phyloP scores from a whole-genome alignment of 2,888 invertebrate species.

The Rhingia rostrata region DNA sequence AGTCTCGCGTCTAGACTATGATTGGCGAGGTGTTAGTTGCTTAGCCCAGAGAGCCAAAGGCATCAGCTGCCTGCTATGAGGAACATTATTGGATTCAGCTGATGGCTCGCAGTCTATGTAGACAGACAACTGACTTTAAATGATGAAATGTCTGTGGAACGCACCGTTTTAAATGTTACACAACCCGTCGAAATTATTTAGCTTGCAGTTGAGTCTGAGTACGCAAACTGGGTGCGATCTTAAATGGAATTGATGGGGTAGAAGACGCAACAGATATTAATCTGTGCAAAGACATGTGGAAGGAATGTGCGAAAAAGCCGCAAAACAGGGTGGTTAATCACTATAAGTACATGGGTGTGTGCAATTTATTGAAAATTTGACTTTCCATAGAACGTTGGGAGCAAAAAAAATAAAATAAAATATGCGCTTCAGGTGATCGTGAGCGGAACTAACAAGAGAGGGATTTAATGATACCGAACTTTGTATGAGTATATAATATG shows the following conservation, averaged over 20 bases:
- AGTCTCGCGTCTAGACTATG: slow-evolving; percentile 48
- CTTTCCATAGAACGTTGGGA: no score
- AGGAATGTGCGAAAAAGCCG: background rate
- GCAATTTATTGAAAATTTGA: no score
- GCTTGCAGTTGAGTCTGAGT: slow-evolving; percentile 7
- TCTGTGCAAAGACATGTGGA: background rate
- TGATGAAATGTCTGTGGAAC: slow-evolving; percentile 47
- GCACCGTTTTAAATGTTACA: slow-evolving; percentile 35
- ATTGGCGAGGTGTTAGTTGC: background rate
- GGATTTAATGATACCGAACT: no score
- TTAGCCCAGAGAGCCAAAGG: no score
- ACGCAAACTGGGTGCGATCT: slow-evolving; percentile 50
- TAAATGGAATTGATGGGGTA: slow-evolving; percentile 45
- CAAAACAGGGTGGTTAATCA: background rate
- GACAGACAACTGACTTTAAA: slow-evolving; percentile 33
- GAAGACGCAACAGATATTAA: slow-evolving; percentile 32
- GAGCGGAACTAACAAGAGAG: no score
- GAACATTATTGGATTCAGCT: slow-evolving; percentile 21
- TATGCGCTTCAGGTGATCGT: no score
- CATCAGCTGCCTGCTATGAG: background rate
- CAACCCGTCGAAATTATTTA: slow-evolving; percentile 33
- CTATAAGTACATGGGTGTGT: no score
- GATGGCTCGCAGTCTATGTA: background rate
- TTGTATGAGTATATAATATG: no score
- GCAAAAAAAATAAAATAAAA: no score